These are phyloP conservation scores for Chrysomallon squamiferum DNA, from an alignment of 1,140 invertebrate genomes.

Conservation along the genomic window DNA sequence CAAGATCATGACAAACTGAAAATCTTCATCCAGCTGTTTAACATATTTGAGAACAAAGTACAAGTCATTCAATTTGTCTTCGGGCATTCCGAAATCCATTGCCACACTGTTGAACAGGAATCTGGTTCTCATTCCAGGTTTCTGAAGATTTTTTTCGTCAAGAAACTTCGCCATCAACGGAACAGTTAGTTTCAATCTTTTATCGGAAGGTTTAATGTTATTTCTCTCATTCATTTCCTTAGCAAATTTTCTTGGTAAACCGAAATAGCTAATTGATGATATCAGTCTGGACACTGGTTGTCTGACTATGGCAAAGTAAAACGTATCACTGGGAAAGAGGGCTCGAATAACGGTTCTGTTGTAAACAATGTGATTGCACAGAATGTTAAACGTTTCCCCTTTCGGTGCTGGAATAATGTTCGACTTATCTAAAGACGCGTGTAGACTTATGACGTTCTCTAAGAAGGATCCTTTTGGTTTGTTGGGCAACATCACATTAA, in stretches of 20 bases:
- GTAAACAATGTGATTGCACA: constrained; percentile 43
- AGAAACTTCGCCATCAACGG: no score
- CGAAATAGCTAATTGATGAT: constrained; percentile 40
- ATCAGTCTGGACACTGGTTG: constrained; percentile 40
- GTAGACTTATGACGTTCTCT: constrained; percentile 30
- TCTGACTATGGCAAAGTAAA: constrained; percentile 42
- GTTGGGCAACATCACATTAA: constrained; percentile 40
- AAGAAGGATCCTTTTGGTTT: constrained; percentile 13
- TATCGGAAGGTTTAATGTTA: no score
- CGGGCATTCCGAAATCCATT: constrained; percentile 25
- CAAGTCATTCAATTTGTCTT: constrained; percentile 7
- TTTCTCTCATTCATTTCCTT: no score
- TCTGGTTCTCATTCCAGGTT: no score
- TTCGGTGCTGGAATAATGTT: constrained; percentile 22
- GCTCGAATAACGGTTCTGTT: constrained; percentile 22
- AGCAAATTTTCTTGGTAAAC: constrained; percentile 21
- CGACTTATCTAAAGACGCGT: constrained; percentile 8
- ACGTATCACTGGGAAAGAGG: constrained; percentile 17
- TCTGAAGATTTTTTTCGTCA: no score
- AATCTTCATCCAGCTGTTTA: constrained; percentile 55
- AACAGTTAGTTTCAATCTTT: no score
- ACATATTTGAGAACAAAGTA: constrained; percentile 13
- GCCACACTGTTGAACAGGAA: constrained; percentile 32
- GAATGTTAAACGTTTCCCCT: constrained; percentile 26
- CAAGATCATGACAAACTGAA: constrained; percentile 66